These are phyloP conservation scores for Arctia plantaginis DNA, from an alignment of 2,888 invertebrate species.

Conservation along the genomic window DNA sequence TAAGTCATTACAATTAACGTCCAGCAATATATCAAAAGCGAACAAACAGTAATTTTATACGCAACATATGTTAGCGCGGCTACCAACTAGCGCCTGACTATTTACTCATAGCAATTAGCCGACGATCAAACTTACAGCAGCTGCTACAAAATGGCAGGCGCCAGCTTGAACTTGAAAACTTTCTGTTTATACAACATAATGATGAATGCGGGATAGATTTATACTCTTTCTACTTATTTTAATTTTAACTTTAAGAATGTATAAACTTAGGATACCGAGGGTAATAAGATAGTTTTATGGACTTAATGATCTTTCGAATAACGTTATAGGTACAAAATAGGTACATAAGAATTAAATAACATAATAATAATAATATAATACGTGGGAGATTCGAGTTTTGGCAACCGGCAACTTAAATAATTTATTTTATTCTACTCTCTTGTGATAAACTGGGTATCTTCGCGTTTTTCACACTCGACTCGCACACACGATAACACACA, in stretches of 20 bases:
- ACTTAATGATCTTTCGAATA: too few species aligned
- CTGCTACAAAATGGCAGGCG: slow-evolving; percentile 48
- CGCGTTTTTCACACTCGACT: too few species aligned
- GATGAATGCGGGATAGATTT: slow-evolving; percentile 40
- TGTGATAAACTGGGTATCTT: too few species aligned
- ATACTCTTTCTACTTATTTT: slow-evolving; percentile 24
- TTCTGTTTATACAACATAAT: slow-evolving; percentile 42
- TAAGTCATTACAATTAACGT: slow-evolving; percentile 35
- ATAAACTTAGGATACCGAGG: neutral
- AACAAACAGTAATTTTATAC: slow-evolving; percentile 49
- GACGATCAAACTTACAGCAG: slow-evolving; percentile 56
- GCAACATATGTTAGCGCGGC: slow-evolving; percentile 49
- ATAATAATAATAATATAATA: too few species aligned
- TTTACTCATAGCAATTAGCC: slow-evolving; percentile 60
- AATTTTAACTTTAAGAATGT: slow-evolving; percentile 15
- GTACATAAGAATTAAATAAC: too few species aligned
- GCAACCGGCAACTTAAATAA: too few species aligned
- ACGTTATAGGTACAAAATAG: too few species aligned
- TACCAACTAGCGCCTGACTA: slow-evolving; percentile 57
- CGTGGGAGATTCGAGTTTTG: too few species aligned
- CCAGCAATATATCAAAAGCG: slow-evolving; percentile 45
- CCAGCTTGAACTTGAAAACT: slow-evolving; percentile 53
- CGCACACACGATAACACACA: too few species aligned
- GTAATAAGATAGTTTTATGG: neutral
- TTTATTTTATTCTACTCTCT: too few species aligned